Percentiles rank a stretch among this genome's conserved stretches.
These are phyloP conservation scores for Bradypus variegatus DNA, from an alignment of 2,797 vertebrate genomes.

Conservation along the genomic window DNA sequence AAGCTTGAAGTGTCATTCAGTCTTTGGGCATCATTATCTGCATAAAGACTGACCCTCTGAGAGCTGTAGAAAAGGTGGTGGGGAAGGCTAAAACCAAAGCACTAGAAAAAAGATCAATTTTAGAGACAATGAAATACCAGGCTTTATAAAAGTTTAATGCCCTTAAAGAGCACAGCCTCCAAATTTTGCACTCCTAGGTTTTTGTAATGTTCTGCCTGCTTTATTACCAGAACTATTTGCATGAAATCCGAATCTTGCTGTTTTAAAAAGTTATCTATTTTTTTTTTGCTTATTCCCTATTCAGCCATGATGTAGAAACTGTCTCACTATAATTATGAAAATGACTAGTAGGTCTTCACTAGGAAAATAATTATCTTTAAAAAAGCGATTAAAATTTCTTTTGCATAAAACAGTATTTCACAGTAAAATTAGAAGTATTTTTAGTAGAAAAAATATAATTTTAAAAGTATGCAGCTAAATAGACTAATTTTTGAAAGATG, in stretches of 20 bases:
- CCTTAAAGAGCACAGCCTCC: neutral
- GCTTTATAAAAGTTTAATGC: neutral
- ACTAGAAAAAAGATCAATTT: neutral
- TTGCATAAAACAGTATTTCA: neutral
- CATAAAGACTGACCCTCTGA: neutral
- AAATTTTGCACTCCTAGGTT: neutral
- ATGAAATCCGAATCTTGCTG: neutral
- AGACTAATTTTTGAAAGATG: neutral
- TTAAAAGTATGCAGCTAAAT: neutral
- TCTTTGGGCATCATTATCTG: neutral
- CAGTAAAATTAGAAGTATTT: neutral
- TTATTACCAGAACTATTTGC: neutral
- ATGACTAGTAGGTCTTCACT: neutral
- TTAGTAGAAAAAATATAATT: neutral
- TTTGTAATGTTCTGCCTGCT: neutral
- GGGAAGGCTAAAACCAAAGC: neutral
- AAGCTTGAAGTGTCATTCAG: neutral
- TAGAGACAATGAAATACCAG: neutral
- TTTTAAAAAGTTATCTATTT: slow-evolving; percentile 38
- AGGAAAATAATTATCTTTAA: neutral
- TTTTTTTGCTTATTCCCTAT: slow-evolving; percentile 43
- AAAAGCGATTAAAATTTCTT: slow-evolving; percentile 20
- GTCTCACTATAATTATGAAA: neutral
- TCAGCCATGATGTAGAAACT: slow-evolving; percentile 38
- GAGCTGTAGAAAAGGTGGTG: neutral